Percentiles rank a stretch among this genome's conserved stretches.
Evolutionary conservation across 1,140 invertebrate species (phyloP).

Genomic region (Chymomyza costata): DNA sequence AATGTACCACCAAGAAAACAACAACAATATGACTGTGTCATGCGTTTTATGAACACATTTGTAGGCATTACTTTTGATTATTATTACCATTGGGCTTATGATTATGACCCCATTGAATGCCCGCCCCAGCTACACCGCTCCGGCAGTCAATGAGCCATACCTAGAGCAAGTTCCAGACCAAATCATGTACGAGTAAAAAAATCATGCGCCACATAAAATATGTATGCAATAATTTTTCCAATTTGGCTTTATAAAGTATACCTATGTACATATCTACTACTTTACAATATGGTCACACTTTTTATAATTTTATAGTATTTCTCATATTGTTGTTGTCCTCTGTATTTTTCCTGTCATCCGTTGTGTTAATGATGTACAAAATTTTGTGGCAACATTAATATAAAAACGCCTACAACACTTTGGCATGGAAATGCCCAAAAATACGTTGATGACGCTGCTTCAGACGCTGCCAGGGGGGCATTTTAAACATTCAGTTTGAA

Average conservation of each 20-base stretch:
- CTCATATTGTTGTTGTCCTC: conserved; percentile 7
- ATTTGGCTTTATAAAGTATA: background rate
- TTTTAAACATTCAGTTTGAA: background rate
- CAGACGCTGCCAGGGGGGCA: no score
- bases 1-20: conserved; percentile 2
- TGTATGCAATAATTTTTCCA: no score
- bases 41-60: conserved; percentile 44
- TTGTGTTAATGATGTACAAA: conserved; percentile 18
- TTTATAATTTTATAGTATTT: conserved; percentile 38
- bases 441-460: conserved; percentile 26
- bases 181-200: no score
- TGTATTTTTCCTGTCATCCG: conserved; percentile 24
- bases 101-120: no score
- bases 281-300: conserved; percentile 42
- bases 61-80: conserved; percentile 55
- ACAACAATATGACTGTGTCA: conserved; percentile 14
- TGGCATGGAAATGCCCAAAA: background rate
- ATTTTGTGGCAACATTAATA: conserved; percentile 26
- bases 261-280: background rate
- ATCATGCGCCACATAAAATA: no score
- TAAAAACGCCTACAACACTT: conserved; percentile 32
- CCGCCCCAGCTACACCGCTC: no score
- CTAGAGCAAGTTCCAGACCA: no score
- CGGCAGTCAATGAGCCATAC: no score
- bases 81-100: conserved; percentile 45